These are phyloP conservation scores for Varroa destructor DNA, from an alignment of 1,140 invertebrate species.

Conservation along the genomic window DNA sequence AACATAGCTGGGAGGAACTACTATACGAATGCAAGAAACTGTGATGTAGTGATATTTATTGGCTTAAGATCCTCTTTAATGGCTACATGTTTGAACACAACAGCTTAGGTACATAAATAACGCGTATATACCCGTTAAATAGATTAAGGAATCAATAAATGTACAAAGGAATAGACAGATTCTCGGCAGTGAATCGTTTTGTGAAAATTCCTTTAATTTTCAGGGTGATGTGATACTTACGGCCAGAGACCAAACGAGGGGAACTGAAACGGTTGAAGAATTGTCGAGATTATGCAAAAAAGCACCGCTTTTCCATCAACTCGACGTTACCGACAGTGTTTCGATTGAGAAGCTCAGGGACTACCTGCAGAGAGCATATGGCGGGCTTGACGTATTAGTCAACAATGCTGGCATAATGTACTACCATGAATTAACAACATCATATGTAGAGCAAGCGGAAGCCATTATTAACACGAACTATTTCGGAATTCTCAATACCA, in stretches of 20 bases:
- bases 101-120: no score
- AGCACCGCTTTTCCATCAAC: constrained; percentile 51
- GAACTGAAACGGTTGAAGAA: constrained; percentile 46
- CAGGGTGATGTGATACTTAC: constrained; percentile 38
- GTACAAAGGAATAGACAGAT: no score
- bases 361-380: constrained; percentile 52
- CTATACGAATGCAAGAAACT: no score
- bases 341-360: constrained; percentile 49
- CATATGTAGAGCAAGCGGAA: constrained; percentile 54
- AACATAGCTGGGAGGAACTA: no score
- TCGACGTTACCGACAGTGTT: constrained; percentile 50
- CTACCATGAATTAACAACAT: constrained; percentile 48
- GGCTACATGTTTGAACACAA: no score
- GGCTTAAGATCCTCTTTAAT: no score
- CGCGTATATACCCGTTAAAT: no score
- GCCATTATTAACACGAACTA: constrained; percentile 56
- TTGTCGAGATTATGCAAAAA: constrained; percentile 44
- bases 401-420: constrained; percentile 73
- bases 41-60: no score
- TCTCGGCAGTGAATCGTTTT: no score
- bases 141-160: no score
- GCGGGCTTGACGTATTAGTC: constrained; percentile 61
- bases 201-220: constrained; percentile 36
- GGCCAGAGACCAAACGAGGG: constrained; percentile 47
- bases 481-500: constrained; percentile 50